Conservation (phyloP, 2,797 vertebrate genomes). For the Botia kubotai region DNA sequence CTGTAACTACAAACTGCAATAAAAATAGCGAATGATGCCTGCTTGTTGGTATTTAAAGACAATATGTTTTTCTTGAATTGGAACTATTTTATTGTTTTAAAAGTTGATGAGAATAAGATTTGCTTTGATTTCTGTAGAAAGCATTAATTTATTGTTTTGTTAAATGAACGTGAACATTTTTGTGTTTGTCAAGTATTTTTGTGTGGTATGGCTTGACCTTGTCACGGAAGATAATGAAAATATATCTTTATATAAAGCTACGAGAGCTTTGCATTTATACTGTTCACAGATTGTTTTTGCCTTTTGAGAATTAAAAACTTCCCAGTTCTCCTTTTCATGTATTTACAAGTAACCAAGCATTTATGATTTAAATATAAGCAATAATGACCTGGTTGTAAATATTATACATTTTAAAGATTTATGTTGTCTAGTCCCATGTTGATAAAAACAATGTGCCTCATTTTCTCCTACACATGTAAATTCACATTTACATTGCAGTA, state of each 20-base stretch:
- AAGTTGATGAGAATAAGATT: conserved; percentile 8
- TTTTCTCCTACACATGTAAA: not conserved
- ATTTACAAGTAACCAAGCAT: not conserved
- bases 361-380: conserved; percentile 24
- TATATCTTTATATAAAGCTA: not conserved
- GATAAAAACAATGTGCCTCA: conserved; percentile 3
- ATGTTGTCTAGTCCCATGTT: not conserved
- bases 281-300: not conserved
- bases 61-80: not conserved
- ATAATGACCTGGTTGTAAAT: not conserved
- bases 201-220: not conserved
- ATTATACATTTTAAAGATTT: not conserved
- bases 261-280: not conserved
- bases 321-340: not conserved
- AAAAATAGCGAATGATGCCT: not conserved
- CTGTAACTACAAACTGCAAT: not conserved
- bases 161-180: not conserved
- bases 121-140: not conserved
- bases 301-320: not conserved
- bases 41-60: not conserved
- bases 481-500: too few species aligned
- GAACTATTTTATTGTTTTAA: not conserved
- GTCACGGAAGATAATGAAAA: not conserved
- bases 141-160: not conserved
- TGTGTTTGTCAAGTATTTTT: not conserved